phyloP scores from a whole-genome alignment of 2,113 vertebrate genomes.

The Platichthys flesus region DNA sequence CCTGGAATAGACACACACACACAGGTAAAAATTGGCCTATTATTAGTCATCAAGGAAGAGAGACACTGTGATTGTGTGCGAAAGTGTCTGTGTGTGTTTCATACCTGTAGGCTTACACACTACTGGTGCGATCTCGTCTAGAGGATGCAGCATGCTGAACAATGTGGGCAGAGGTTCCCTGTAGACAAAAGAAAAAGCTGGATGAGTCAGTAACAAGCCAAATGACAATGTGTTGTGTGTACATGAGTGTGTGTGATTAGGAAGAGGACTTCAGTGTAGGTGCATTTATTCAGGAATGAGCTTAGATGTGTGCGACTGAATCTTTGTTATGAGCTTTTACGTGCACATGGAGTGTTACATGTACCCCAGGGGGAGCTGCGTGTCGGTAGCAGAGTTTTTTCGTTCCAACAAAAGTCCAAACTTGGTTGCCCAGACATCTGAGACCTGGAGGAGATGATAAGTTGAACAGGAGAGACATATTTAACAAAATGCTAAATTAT shows the following conservation, averaged over 20 bases:
- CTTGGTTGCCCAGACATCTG: slow-evolving; percentile 93
- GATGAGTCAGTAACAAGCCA: background rate
- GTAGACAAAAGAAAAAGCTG: slow-evolving; percentile 27
- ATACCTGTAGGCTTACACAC: slow-evolving; percentile 91
- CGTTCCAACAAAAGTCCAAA: slow-evolving; percentile 94
- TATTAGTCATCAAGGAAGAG: background rate
- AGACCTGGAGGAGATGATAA: slow-evolving; percentile 82
- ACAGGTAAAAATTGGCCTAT: background rate
- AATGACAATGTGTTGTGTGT: background rate
- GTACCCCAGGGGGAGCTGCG: slow-evolving; percentile 87
- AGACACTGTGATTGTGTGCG: background rate
- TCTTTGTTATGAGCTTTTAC: background rate
- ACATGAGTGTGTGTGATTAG: background rate
- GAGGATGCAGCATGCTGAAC: slow-evolving; percentile 97
- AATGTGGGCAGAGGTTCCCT: slow-evolving; percentile 94
- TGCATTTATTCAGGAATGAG: background rate
- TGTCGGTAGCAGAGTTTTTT: slow-evolving; percentile 86
- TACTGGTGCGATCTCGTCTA: slow-evolving; percentile 95
- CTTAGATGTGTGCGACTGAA: no score
- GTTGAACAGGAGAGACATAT: background rate
- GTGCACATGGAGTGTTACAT: background rate
- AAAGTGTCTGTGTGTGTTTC: slow-evolving; percentile 14
- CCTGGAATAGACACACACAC: slow-evolving; percentile 72
- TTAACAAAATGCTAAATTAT: background rate
- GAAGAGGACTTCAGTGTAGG: background rate